These are phyloP conservation scores for Fukomys damarensis DNA, from an alignment of 2,113 vertebrate species.

Conservation along the genomic window DNA sequence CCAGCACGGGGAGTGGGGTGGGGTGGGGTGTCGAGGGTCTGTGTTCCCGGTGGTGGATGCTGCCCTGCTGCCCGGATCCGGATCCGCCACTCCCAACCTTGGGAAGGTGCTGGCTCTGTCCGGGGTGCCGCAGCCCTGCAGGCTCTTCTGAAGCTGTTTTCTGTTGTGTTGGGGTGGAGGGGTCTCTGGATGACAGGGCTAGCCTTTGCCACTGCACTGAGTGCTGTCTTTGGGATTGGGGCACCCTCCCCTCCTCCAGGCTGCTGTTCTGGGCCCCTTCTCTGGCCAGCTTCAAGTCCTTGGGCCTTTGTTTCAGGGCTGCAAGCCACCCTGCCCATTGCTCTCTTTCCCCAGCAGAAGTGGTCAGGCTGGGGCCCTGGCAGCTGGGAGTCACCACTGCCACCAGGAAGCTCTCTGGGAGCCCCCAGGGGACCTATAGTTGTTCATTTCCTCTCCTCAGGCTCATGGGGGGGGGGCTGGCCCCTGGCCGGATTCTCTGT, in stretches of 20 bases:
- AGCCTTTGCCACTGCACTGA: slow-evolving; percentile 61
- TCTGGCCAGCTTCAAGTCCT: slow-evolving; percentile 67
- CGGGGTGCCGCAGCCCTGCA: not conserved
- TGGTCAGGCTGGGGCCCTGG: slow-evolving; percentile 5
- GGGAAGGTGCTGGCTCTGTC: not conserved
- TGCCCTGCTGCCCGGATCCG: not conserved
- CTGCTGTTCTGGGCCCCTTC: not conserved
- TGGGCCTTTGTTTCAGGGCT: slow-evolving; percentile 75
- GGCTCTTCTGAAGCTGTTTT: slow-evolving; percentile 37
- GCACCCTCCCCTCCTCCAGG: not conserved
- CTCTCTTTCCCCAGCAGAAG: slow-evolving; percentile 18
- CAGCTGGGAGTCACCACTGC: slow-evolving; percentile 20
- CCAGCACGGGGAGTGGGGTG: no score
- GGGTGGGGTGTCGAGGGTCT: not conserved
- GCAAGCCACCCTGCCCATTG: not conserved
- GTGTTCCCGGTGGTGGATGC: not conserved
- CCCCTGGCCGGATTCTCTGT: not conserved
- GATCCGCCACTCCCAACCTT: not conserved
- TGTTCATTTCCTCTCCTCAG: not conserved
- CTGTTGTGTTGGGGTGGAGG: slow-evolving; percentile 8
- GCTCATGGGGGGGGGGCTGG: not conserved
- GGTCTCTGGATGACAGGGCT: not conserved
- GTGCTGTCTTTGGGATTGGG: slow-evolving; percentile 19
- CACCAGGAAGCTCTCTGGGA: not conserved
- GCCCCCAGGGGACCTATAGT: not conserved